Base-by-base conservation (phyloP, 2,113 vertebrate species). In the Centropus bengalensis region DNA sequence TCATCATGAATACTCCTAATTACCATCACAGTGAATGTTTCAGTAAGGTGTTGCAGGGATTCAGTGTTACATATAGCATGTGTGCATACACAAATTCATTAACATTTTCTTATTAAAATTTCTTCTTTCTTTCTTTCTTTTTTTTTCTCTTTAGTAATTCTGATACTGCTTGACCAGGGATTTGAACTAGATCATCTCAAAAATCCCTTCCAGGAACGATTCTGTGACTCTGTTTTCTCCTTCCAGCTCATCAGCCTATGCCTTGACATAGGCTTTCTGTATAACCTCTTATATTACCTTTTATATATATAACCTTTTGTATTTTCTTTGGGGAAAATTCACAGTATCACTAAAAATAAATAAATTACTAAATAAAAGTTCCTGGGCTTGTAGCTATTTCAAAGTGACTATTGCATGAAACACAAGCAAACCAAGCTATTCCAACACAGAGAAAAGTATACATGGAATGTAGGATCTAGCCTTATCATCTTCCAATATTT, bases 51-150 rank as follows among this genome's bases (percentile, higher is more conserved):
- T 62, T 60, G 16, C 87, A 93, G 81, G 27, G 67, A 71, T 36
- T 82, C 28, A 52, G 8, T 68, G 73, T 51, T 86, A 79, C 54
- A 82, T 24, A 59, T 45, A 95, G 42, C 47, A 21, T 84, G 36
- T 54, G 42, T 42, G 30, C 80, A 85, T 75, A 87, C 62, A 89
- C 55, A 33, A 86, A 32, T 66, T 59, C 28, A 17, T 91, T 94
- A 95, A 89, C 70, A 12, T 71, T 88, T 68, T 69, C 22, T 75
- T 92, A 92, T 82, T 51, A 82, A 75, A 69, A 40, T 82, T 85
- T 94, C 62, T 49, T 51, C 23, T 56, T 18, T 64, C 51, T 8
- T 13, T 83, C 32, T 74, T 10, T 85, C 28, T 71, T 54, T 56
- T 33, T 73, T 47, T 51, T 56, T 20, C 5, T 78, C 16, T 69